phyloP scores from a whole-genome alignment of 1,140 invertebrate species.

The Formica selysi region DNA sequence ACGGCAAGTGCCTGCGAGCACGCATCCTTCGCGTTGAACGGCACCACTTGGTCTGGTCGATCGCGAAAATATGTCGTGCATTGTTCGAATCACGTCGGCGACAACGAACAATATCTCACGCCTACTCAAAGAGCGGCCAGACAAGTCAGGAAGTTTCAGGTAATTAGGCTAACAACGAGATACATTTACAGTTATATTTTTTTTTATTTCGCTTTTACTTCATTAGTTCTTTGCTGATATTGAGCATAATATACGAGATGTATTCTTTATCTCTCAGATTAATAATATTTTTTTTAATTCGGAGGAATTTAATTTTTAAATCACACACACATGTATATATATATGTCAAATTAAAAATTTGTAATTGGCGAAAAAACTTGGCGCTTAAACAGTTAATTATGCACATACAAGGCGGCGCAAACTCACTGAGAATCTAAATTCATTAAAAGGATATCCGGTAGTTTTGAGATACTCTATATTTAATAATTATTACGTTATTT shows the following conservation, averaged over 20 bases:
- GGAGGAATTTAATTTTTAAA: neutral
- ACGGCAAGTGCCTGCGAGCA: constrained; percentile 91
- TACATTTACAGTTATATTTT: neutral
- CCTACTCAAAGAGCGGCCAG: constrained; percentile 94
- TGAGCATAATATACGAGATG: neutral
- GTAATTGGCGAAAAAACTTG: neutral
- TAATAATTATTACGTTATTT: constrained; percentile 11
- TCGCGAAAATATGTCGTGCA: constrained; percentile 92
- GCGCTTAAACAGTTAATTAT: neutral
- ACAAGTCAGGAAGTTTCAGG: constrained; percentile 90
- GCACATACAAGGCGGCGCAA: too few relatives aligned
- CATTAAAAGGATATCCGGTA: neutral
- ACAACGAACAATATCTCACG: constrained; percentile 93
- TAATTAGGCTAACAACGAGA: constrained; percentile 67
- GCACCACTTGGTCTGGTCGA: constrained; percentile 90
- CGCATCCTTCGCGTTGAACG: constrained; percentile 92
- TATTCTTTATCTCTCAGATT: neutral
- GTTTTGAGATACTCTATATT: neutral
- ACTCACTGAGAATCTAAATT: too few relatives aligned
- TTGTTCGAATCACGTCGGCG: constrained; percentile 91
- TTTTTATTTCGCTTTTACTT: neutral
- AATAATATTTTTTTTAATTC: neutral
- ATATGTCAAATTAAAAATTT: neutral
- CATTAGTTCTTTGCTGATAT: neutral
- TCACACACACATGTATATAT: too few relatives aligned